These are phyloP conservation scores for Caenorhabditis afra DNA, from an alignment of 2,888 invertebrate genomes.

Conservation along the genomic window DNA sequence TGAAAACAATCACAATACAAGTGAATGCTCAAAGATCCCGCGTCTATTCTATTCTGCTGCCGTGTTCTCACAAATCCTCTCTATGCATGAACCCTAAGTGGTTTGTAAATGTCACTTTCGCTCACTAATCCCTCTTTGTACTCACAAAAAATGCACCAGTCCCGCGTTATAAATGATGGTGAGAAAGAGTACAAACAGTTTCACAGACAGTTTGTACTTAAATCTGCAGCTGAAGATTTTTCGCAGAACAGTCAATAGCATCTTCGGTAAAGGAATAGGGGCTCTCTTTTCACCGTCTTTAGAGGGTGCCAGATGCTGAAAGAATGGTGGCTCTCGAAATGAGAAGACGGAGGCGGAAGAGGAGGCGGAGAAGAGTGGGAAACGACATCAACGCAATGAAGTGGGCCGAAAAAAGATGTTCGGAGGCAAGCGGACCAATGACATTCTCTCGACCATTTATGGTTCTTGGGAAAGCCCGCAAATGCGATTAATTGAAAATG, in stretches of 20 bases:
- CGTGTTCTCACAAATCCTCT: too few relatives aligned
- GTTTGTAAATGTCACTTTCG: too few relatives aligned
- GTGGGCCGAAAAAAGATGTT: conserved; percentile 18
- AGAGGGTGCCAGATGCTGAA: conserved; percentile 17
- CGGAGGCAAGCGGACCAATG: conserved; percentile 11
- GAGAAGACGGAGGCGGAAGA: background rate
- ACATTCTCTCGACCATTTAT: conserved; percentile 12
- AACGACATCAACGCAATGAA: too few relatives aligned
- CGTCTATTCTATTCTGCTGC: too few relatives aligned
- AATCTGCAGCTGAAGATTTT: conserved; percentile 23
- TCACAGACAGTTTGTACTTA: conserved; percentile 32
- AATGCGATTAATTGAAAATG: conserved; percentile 30
- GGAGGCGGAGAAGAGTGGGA: background rate
- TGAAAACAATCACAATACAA: conserved; percentile 10
- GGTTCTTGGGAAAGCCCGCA: conserved; percentile 17
- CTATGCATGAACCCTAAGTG: too few relatives aligned
- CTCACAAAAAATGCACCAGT: conserved; percentile 47
- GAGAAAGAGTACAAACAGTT: conserved; percentile 36
- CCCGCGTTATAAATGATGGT: conserved; percentile 44
- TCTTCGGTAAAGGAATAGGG: conserved; percentile 3
- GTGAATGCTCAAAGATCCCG: background rate
- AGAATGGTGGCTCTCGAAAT: conserved; percentile 2
- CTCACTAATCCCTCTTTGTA: background rate
- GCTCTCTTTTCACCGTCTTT: too few relatives aligned
- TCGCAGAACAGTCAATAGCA: conserved; percentile 33